phyloP scores from a whole-genome alignment of 2,888 invertebrate genomes.

The Branchellion lobata region DNA sequence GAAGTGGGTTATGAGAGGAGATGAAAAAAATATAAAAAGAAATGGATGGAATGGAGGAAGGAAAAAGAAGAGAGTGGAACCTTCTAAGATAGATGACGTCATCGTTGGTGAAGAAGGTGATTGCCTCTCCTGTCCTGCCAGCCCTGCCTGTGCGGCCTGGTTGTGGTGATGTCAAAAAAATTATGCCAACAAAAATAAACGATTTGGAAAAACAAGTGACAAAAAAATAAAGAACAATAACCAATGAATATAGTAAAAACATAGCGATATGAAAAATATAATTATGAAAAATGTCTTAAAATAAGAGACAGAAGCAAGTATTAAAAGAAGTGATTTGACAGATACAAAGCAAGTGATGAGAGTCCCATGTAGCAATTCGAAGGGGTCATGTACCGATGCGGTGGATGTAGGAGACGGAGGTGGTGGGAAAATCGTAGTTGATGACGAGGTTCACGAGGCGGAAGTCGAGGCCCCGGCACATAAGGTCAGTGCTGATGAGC shows the following conservation, averaged over 20 bases:
- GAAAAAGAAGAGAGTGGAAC: too few species aligned
- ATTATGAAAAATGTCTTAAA: too few species aligned
- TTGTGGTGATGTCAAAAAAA: background rate
- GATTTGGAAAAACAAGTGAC: too few species aligned
- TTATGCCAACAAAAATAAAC: background rate
- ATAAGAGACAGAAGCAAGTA: too few species aligned
- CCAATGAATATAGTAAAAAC: background rate
- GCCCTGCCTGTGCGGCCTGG: constrained; percentile 81
- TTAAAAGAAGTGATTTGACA: too few species aligned
- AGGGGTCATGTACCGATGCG: constrained; percentile 68
- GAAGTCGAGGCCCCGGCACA: constrained; percentile 95
- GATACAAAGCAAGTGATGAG: too few species aligned
- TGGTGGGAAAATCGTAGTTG: constrained; percentile 89
- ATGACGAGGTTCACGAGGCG: constrained; percentile 92
- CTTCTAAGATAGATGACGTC: constrained; percentile 83
- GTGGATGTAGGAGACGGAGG: constrained; percentile 61
- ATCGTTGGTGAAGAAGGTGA: constrained; percentile 89
- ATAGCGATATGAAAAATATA: background rate
- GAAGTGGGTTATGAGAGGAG: background rate
- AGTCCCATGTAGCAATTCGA: background rate
- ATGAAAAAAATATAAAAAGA: background rate
- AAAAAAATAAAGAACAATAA: too few species aligned
- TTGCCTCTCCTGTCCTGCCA: constrained; percentile 80
- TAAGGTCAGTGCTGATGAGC: constrained; percentile 90
- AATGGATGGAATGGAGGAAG: too few species aligned